A percentile compares a stretch with the other conserved stretches of the same genome.
These are phyloP conservation scores for Xestoiulus laeticollis DNA, from an alignment of 2,888 invertebrate genomes.

Conservation along the genomic window DNA sequence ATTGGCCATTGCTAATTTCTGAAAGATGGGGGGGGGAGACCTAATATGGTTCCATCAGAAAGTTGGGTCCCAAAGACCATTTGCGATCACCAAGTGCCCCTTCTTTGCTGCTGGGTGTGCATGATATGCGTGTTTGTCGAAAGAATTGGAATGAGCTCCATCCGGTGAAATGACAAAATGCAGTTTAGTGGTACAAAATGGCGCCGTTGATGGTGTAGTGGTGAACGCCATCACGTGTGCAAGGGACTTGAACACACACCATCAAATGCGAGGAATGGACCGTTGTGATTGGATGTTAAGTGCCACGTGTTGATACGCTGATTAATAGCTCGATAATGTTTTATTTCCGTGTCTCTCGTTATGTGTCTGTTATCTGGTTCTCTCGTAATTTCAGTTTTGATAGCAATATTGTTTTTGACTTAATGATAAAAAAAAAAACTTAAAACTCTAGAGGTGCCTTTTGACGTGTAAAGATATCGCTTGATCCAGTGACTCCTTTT, in stretches of 20 bases:
- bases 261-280: conserved; percentile 21
- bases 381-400: conserved; percentile 39
- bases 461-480: conserved; percentile 34
- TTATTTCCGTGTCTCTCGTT: conserved; percentile 35
- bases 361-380: conserved; percentile 36
- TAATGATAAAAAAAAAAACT: background rate
- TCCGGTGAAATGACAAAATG: background rate
- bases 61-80: background rate
- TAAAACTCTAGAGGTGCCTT: conserved; percentile 38
- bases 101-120: background rate
- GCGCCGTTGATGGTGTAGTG: background rate
- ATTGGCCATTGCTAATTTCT: too few relatives aligned
- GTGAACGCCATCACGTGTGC: background rate
- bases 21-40: too few relatives aligned
- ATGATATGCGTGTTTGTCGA: background rate
- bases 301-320: conserved; percentile 46
- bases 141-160: background rate
- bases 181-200: background rate
- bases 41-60: too few relatives aligned
- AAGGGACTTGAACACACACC: background rate
- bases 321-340: conserved; percentile 43
- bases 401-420: conserved; percentile 43
- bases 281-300: conserved; percentile 43
- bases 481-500: background rate
- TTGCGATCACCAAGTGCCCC: background rate